Percentiles rank a stretch among this genome's conserved stretches.
These are phyloP conservation scores for Myotis findleyi DNA, from an alignment of 2,797 vertebrate species.

Conservation along the genomic window DNA sequence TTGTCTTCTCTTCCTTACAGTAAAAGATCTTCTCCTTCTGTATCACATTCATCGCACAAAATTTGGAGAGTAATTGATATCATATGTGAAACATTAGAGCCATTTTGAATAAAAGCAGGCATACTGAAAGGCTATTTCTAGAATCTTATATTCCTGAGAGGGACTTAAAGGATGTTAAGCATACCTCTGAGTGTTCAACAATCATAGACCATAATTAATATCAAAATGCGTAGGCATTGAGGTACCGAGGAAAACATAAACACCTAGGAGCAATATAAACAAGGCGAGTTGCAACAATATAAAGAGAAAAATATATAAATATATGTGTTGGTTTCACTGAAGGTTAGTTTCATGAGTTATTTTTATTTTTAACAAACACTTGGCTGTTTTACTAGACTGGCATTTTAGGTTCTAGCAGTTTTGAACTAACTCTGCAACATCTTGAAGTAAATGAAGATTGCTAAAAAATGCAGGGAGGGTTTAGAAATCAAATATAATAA, in stretches of 20 bases:
- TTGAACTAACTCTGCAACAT: neutral
- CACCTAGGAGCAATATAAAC: neutral
- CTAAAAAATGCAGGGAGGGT: neutral
- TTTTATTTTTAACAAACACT: neutral
- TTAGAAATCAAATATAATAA: slow-evolving; percentile 21
- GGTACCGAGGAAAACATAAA: neutral
- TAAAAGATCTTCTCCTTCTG: neutral
- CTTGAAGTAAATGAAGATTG: slow-evolving; percentile 6
- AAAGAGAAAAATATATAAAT: neutral
- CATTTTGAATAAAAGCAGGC: slow-evolving; percentile 32
- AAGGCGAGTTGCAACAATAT: neutral
- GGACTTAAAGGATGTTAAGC: neutral
- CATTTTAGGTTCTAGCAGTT: neutral
- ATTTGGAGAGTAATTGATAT: neutral
- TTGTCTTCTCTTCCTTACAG: neutral
- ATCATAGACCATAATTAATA: neutral
- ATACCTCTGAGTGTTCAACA: neutral
- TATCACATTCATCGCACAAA: neutral
- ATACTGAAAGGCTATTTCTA: neutral
- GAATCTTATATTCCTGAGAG: neutral
- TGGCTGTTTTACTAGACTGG: neutral
- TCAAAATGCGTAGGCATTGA: neutral
- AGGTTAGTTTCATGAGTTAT: slow-evolving; percentile 2
- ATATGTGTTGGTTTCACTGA: neutral
- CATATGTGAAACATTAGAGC: neutral